Conservation (phyloP, 2,888 invertebrate species). For the Rotaria magnacalcarata region DNA sequence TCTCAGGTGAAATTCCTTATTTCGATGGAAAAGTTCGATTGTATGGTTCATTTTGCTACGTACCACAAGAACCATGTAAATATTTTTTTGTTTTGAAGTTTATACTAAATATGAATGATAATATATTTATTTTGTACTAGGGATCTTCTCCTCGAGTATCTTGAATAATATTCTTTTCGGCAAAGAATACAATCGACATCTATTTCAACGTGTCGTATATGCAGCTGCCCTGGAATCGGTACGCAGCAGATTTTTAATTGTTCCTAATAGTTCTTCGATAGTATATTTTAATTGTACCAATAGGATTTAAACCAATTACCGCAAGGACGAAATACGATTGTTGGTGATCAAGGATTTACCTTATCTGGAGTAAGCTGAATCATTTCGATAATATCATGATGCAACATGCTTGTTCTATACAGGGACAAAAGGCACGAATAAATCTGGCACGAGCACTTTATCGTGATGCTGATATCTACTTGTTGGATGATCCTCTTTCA, state of each 20-base stretch:
- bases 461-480: conserved; percentile 70
- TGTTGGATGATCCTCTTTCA: conserved; percentile 65
- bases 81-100: neutral
- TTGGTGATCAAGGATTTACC: neutral
- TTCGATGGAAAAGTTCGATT: conserved; percentile 65
- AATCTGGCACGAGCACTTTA: conserved; percentile 57
- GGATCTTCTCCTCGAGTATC: conserved; percentile 72
- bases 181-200: conserved; percentile 64
- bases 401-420: neutral
- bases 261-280: too few relatives aligned
- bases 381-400: too few relatives aligned
- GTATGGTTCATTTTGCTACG: conserved; percentile 67
- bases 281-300: too few relatives aligned
- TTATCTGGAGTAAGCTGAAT: neutral
- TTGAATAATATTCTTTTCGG: conserved; percentile 89
- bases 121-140: neutral
- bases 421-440: conserved; percentile 74
- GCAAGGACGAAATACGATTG: neutral
- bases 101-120: neutral
- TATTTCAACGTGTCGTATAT: conserved; percentile 64
- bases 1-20: conserved; percentile 69
- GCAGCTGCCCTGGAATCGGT: conserved; percentile 64
- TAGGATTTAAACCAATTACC: neutral
- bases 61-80: conserved; percentile 70
- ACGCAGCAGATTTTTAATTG: neutral